Evolutionary conservation across 2,888 invertebrate genomes (phyloP), one percentile per base, ranked within the genome.

Genomic region (Tromatobia lineatoria): DNA sequence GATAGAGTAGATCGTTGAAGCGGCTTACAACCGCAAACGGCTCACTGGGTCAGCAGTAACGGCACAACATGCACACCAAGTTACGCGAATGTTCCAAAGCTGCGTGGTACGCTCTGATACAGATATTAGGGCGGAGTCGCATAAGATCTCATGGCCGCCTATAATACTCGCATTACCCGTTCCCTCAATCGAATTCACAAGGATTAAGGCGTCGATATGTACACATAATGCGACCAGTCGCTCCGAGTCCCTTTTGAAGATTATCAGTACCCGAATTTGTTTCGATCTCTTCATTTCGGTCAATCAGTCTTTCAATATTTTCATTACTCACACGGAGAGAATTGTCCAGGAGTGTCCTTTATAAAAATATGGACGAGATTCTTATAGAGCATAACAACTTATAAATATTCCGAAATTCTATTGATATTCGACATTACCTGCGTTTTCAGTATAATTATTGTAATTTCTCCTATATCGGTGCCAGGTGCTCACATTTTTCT

Each of bases 21-120:
- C 80, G 71, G 76, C 76, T 80, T 83, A 76, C 45, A 42, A 83
- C 80, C 67, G 80, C 52, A 47, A 79, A 61, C 66, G 57, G 7
- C 57, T 23, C 71, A 20, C 38, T 20, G n/a, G 34, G 34, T 29
- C 34, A 23, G 20, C 42, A 38, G 23, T 45, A 15, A 45, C 23
- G 50, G 67, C 34, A 25, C 70, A 79, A 34, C 54, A 13, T 18
- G 74, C 66, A 20, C 47, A 45, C 2, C 47, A 42, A 52, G 50
- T 29, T 20, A 15, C 15, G 25, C 23, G 25, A 23, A 25, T 18
- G 2, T 25, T 3, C 1, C 4, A 15, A 10, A 42, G 0, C 20
- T 15, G 67, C 20, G 20, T 77, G 57, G 54, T 18, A 47, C 42
- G 18, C 38, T 50, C 34, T 8, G 25, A 69, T 52, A 45, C 54